phyloP scores from a whole-genome alignment of 2,888 invertebrate species.

The Eucera pruinosa region DNA sequence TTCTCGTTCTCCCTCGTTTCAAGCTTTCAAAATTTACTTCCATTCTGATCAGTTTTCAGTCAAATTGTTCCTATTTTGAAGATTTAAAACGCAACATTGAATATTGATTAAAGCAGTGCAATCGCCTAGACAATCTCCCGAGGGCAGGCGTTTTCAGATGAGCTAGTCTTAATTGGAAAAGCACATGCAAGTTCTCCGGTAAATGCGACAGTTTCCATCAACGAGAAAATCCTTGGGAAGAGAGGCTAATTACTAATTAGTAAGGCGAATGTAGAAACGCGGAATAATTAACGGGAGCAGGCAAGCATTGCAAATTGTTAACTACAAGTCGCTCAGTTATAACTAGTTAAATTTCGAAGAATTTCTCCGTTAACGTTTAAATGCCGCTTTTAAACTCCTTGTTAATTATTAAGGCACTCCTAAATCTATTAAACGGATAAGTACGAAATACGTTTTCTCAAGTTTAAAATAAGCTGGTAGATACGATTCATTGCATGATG shows the following conservation, averaged over 20 bases:
- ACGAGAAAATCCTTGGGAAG: conserved; percentile 44
- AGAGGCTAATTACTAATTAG: conserved; percentile 57
- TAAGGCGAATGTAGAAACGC: conserved; percentile 40
- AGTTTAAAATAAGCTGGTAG: too few relatives aligned
- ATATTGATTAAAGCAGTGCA: background rate
- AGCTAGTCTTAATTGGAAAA: conserved; percentile 46
- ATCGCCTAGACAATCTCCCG: conserved; percentile 16
- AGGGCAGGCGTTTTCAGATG: conserved; percentile 20
- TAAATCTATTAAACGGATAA: too few relatives aligned
- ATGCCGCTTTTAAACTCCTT: background rate
- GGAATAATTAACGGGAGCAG: conserved; percentile 46
- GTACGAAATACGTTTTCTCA: too few relatives aligned
- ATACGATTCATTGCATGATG: too few relatives aligned
- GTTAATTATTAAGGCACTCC: background rate
- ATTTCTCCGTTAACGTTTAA: conserved; percentile 19
- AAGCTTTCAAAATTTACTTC: conserved; percentile 20
- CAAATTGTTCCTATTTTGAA: too few relatives aligned
- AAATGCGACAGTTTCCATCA: conserved; percentile 47
- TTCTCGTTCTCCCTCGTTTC: background rate
- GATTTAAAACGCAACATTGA: background rate
- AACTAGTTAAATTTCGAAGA: conserved; percentile 28
- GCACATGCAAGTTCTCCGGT: conserved; percentile 26
- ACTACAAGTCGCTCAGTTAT: conserved; percentile 23
- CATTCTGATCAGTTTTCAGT: too few relatives aligned
- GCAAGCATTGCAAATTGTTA: conserved; percentile 25